Evolutionary conservation across 2,888 invertebrate genomes (phyloP).

Genomic region (Agelastica alni): DNA sequence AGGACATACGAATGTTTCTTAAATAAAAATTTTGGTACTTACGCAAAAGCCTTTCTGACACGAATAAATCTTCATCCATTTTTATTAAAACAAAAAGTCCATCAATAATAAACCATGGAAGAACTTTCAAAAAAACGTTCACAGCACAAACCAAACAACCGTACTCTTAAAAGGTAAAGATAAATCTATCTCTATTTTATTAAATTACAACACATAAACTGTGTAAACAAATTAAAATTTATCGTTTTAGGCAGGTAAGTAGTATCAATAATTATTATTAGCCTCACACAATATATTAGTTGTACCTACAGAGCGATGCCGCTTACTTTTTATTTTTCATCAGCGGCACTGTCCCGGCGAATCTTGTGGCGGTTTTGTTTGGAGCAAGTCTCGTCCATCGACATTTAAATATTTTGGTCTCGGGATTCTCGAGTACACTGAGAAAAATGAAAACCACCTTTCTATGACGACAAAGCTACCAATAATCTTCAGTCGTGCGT

Average conservation of each 20-base stretch:
- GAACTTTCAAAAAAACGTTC: not conserved
- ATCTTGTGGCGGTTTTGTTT: not conserved
- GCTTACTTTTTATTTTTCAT: not conserved
- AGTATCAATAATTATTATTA: conserved; percentile 15
- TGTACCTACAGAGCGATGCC: conserved; percentile 11
- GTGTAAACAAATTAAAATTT: conserved; percentile 20
- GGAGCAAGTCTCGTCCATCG: not conserved
- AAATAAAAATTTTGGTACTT: too few species aligned
- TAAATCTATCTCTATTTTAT: conserved; percentile 24
- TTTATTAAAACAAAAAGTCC: not conserved
- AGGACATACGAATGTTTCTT: too few species aligned
- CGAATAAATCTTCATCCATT: conserved; percentile 9
- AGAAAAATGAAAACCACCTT: not conserved
- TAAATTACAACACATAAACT: conserved; percentile 20
- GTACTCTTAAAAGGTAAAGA: conserved; percentile 7
- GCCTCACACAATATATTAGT: conserved; percentile 15
- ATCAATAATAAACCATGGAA: too few species aligned
- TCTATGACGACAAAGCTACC: too few species aligned
- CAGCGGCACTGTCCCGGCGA: too few species aligned
- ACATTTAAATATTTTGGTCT: not conserved
- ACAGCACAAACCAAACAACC: not conserved
- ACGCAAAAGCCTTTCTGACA: conserved; percentile 23
- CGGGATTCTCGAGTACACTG: not conserved
- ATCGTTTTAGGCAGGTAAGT: conserved; percentile 23
- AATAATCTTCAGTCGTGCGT: too few species aligned